phyloP scores from a whole-genome alignment of 2,797 vertebrate species.

The Clarias platycephalus region DNA sequence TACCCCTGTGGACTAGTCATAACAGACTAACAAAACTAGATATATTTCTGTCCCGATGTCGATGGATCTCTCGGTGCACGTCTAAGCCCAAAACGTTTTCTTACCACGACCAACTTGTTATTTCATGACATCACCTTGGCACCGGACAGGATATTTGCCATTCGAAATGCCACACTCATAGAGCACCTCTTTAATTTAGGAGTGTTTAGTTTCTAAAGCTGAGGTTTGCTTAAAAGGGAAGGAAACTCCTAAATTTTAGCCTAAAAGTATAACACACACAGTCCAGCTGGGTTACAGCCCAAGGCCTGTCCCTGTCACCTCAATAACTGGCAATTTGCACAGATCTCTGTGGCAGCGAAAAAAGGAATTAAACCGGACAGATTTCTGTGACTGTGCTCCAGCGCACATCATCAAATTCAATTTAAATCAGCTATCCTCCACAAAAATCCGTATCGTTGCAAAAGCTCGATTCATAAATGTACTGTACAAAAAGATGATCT shows the following conservation, averaged over 20 bases:
- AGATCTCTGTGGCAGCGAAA: conserved; percentile 25
- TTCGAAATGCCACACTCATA: conserved; percentile 51
- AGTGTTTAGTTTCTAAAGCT: conserved; percentile 50
- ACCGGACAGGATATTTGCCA: conserved; percentile 37
- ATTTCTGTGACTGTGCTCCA: conserved; percentile 22
- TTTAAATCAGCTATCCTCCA: conserved; percentile 30
- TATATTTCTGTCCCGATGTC: conserved; percentile 38
- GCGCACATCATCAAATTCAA: conserved; percentile 35
- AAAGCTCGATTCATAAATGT: background rate
- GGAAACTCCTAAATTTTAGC: conserved; percentile 49
- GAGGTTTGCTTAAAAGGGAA: conserved; percentile 53
- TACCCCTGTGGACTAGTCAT: conserved; percentile 31
- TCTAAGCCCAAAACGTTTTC: conserved; percentile 21
- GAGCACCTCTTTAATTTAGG: conserved; percentile 41
- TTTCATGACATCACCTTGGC: conserved; percentile 53
- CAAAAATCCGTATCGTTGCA: background rate
- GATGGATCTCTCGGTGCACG: conserved; percentile 20
- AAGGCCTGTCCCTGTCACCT: conserved; percentile 29
- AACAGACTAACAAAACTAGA: conserved; percentile 33
- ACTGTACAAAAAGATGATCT: conserved; percentile 49
- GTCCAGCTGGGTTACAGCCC: conserved; percentile 37
- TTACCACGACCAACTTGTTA: conserved; percentile 5
- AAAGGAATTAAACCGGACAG: conserved; percentile 14
- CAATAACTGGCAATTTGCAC: conserved; percentile 44
- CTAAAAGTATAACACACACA: conserved; percentile 40